These are phyloP conservation scores for Aphodius sticticus DNA, from an alignment of 2,888 invertebrate species.

Conservation along the genomic window DNA sequence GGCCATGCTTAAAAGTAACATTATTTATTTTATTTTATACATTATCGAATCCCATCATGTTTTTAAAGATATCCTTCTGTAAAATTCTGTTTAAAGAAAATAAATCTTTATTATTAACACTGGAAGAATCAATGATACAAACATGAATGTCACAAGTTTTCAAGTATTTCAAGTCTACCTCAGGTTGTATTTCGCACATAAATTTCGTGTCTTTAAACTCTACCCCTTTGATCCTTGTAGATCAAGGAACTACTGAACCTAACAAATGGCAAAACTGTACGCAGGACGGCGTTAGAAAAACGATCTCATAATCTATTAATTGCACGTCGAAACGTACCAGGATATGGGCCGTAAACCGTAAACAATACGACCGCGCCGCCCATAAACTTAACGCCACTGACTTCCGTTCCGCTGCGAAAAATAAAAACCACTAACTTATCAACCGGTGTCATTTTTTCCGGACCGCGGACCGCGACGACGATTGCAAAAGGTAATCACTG, in stretches of 20 bases:
- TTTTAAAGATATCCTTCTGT: too few species aligned
- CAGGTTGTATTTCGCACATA: too few species aligned
- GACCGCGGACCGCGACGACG: not conserved
- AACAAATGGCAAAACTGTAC: not conserved
- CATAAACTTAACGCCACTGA: not conserved
- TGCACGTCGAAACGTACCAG: conserved; percentile 12
- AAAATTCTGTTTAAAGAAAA: too few species aligned
- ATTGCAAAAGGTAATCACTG: not conserved
- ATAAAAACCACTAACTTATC: conserved; percentile 4
- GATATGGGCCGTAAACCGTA: conserved; percentile 25
- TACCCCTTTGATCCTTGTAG: not conserved
- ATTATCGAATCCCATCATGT: too few species aligned
- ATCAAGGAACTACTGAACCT: not conserved
- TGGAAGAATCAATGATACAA: too few species aligned
- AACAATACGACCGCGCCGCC: conserved; percentile 17
- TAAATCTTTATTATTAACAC: too few species aligned
- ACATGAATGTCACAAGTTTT: too few species aligned
- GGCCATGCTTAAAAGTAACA: too few species aligned
- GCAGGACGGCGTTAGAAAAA: not conserved
- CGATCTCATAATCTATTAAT: conserved; percentile 16
- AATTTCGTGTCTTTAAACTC: too few species aligned
- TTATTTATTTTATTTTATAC: too few species aligned
- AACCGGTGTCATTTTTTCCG: not conserved
- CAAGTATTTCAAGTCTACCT: too few species aligned
- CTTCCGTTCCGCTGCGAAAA: not conserved